phyloP scores from a whole-genome alignment of 1,140 invertebrate genomes.

The Heterodera carotae region DNA sequence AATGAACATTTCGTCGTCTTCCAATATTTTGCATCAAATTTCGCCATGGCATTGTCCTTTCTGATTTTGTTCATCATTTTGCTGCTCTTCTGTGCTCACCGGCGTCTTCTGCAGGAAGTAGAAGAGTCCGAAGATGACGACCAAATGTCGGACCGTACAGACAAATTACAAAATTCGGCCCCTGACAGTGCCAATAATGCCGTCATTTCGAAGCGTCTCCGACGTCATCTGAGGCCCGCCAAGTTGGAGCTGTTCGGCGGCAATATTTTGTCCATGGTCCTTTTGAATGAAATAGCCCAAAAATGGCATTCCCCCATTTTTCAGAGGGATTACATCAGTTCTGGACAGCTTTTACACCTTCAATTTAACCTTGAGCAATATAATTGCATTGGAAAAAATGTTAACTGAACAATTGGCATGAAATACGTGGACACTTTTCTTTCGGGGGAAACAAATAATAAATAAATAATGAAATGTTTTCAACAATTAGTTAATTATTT shows the following conservation, averaged over 20 bases:
- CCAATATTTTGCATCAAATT: background rate
- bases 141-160: background rate
- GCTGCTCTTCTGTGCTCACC: background rate
- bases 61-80: background rate
- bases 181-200: background rate
- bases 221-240: background rate
- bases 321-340: background rate
- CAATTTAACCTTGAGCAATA: background rate
- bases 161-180: background rate
- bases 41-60: slow-evolving; percentile 10
- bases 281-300: background rate
- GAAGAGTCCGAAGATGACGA: background rate
- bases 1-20: background rate
- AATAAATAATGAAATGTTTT: no score
- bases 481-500: no score
- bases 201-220: background rate
- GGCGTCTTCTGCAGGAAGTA: background rate
- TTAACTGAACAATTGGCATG: background rate
- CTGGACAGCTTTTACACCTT: background rate
- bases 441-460: background rate
- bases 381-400: background rate
- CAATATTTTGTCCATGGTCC: background rate
- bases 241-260: slow-evolving; percentile 9
- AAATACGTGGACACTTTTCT: background rate
- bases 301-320: background rate